Percentiles rank a stretch among this genome's conserved stretches.
Evolutionary conservation across 2,797 vertebrate genomes (phyloP).

Genomic region (Xiphophorus birchmanni): DNA sequence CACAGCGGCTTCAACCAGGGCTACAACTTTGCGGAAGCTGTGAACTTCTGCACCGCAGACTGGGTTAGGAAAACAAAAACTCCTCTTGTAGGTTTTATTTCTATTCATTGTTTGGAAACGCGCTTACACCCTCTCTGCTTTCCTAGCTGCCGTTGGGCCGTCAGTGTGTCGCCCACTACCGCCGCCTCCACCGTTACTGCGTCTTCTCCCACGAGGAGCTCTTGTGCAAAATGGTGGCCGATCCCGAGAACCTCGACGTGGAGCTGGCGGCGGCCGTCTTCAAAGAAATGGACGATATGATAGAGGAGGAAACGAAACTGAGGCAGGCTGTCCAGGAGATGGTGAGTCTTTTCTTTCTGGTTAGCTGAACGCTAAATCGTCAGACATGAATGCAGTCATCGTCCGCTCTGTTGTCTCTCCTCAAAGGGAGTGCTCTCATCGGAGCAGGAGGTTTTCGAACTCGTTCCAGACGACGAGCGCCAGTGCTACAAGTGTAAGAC

Average conservation of each 20-base stretch:
- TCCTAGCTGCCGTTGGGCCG: conserved; percentile 92
- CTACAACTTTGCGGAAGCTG: conserved; percentile 99
- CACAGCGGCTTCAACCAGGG: conserved; percentile 99
- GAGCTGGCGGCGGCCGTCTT: conserved; percentile 93
- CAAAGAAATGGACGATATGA: conserved; percentile 92
- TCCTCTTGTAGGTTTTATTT: neutral
- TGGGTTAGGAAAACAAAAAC: conserved; percentile 84
- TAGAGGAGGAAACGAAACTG: conserved; percentile 91
- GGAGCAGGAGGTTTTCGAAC: conserved; percentile 96
- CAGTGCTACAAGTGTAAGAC: conserved; percentile 96
- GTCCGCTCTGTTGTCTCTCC: neutral
- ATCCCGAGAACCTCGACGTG: conserved; percentile 95
- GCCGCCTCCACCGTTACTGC: conserved; percentile 92
- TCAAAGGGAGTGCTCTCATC: conserved; percentile 91
- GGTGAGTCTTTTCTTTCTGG: conserved; percentile 68
- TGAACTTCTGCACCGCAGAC: conserved; percentile 99
- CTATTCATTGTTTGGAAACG: neutral
- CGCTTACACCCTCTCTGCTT: neutral
- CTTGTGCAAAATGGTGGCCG: conserved; percentile 98
- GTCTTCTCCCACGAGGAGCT: conserved; percentile 99
- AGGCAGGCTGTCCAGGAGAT: conserved; percentile 87
- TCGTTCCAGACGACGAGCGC: conserved; percentile 95
- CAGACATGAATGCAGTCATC: neutral
- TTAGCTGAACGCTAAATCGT: neutral
- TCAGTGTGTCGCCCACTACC: conserved; percentile 96